phyloP scores from a whole-genome alignment of 2,888 invertebrate genomes.

The Liodrosophila aerea region DNA sequence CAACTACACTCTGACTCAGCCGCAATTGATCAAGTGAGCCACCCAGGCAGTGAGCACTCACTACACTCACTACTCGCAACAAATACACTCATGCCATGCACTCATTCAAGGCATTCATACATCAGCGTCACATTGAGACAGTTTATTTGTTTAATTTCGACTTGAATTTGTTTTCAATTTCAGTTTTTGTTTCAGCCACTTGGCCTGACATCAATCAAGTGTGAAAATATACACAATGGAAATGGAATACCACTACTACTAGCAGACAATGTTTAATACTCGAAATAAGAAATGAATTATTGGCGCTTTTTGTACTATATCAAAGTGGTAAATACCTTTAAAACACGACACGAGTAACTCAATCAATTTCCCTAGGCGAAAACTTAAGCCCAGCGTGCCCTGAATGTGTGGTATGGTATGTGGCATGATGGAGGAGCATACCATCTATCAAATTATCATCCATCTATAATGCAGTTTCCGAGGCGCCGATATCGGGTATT shows the following conservation, averaged over 20 bases:
- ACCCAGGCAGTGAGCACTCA: background rate
- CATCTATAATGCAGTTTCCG: conserved; percentile 76
- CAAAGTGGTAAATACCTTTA: conserved; percentile 56
- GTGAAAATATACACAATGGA: conserved; percentile 30
- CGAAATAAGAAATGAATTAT: conserved; percentile 46
- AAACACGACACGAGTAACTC: conserved; percentile 62
- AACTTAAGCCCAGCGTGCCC: conserved; percentile 55
- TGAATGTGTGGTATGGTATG: conserved; percentile 1
- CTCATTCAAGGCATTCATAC: conserved; percentile 45
- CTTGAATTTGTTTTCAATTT: conserved; percentile 21
- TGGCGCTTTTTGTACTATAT: conserved; percentile 37
- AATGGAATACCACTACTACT: conserved; percentile 17
- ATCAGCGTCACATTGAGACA: conserved; percentile 64
- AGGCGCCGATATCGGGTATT: conserved; percentile 73
- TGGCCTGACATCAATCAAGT: conserved; percentile 60
- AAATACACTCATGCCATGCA: conserved; percentile 25
- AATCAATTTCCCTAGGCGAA: conserved; percentile 71
- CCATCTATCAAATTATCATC: conserved; percentile 58
- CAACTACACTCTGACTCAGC: no score
- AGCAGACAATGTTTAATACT: no score
- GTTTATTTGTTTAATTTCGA: conserved; percentile 70
- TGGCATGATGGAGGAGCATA: conserved; percentile 61
- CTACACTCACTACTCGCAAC: conserved; percentile 9
- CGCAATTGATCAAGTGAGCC: background rate
- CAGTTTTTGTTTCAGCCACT: conserved; percentile 19